Base-by-base conservation (phyloP, 1,140 invertebrate genomes). In the Pseudomyrmex cubaensis region DNA sequence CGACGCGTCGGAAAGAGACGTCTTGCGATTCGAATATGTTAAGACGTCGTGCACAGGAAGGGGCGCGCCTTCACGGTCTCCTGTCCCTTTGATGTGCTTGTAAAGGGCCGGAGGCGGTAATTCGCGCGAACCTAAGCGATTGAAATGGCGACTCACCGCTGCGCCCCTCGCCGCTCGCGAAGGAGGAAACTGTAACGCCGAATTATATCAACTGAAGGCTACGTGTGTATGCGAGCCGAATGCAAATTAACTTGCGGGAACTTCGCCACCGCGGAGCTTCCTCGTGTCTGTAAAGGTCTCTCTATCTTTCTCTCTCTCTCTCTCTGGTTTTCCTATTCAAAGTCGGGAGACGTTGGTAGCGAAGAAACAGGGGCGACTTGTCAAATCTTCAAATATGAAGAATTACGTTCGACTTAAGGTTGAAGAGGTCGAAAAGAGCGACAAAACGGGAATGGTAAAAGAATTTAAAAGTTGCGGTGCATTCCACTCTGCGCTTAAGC, bases 41-140 rank as follows among this genome's bases (percentile, higher is more conserved):
- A 80, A 89, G 80, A 85, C 80, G 76, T 50, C 78, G 76, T 44
- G 64, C 61, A 52, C 7, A 73, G 22, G 75, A 73, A 77, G 74
- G 82, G 75, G 62, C 57, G 78, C 67, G 64, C 76, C 82, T 62
- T 86, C 77, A 73, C 67, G 61, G 64, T 72, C 50, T 72, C 78
- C 35, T 82, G 67, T 88, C 72, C 77, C 87, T 90, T 90, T 90
- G 87, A 90, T 89, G 84, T 86, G 73, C 56, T 35, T 48, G 46
- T 56, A 82, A 80, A 84, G 82, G 54, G 82, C 84, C 67, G 73
- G 64, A 83, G 87, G 86, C 78, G 78, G 75, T 90, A 90, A 90
- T 90, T 90, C 87, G 87, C 84, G 80, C 87, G 77, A 85, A 82
- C 85, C 62, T 83, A 87, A 90, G 83, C 87, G 85, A 89, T 89